phyloP scores from a whole-genome alignment of 2,888 invertebrate genomes.

The Colletes collaris region DNA sequence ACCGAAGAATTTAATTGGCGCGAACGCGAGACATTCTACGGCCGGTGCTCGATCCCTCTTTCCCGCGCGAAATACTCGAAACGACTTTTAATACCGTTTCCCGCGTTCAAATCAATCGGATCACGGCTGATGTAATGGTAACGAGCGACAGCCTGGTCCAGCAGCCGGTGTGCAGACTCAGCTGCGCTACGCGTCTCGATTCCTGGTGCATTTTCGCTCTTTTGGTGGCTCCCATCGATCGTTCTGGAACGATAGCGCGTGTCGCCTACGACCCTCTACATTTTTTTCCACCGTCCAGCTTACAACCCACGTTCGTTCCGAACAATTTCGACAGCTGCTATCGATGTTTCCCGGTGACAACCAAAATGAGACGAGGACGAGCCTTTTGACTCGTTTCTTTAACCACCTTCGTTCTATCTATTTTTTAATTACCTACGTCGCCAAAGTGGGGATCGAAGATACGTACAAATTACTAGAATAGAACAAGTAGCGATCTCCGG shows the following conservation, averaged over 20 bases:
- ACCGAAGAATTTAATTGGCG: slow-evolving; percentile 24
- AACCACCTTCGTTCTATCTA: not conserved
- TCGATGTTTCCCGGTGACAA: slow-evolving; percentile 58
- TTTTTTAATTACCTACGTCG: too few species aligned
- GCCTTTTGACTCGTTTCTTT: not conserved
- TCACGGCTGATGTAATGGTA: slow-evolving; percentile 38
- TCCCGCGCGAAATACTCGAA: slow-evolving; percentile 21
- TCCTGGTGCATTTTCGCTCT: slow-evolving; percentile 56
- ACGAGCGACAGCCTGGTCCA: slow-evolving; percentile 51
- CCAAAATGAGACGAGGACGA: slow-evolving; percentile 26
- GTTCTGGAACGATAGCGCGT: slow-evolving; percentile 55
- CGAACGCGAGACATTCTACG: slow-evolving; percentile 10
- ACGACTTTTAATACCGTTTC: slow-evolving; percentile 48
- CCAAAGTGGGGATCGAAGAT: too few species aligned
- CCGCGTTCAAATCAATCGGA: slow-evolving; percentile 37
- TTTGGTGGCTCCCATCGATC: slow-evolving; percentile 59
- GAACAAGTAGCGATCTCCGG: too few species aligned
- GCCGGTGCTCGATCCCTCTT: not conserved
- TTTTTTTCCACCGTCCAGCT: slow-evolving; percentile 34
- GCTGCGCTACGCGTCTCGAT: slow-evolving; percentile 65
- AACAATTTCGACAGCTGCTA: slow-evolving; percentile 65
- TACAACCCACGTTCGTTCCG: slow-evolving; percentile 62
- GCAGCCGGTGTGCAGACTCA: slow-evolving; percentile 37
- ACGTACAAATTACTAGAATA: too few species aligned
- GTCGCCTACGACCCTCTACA: slow-evolving; percentile 42